Percentiles rank a stretch among this genome's conserved stretches.
Conservation (phyloP, 2,797 vertebrate species). For the Podarcis siculus region DNA sequence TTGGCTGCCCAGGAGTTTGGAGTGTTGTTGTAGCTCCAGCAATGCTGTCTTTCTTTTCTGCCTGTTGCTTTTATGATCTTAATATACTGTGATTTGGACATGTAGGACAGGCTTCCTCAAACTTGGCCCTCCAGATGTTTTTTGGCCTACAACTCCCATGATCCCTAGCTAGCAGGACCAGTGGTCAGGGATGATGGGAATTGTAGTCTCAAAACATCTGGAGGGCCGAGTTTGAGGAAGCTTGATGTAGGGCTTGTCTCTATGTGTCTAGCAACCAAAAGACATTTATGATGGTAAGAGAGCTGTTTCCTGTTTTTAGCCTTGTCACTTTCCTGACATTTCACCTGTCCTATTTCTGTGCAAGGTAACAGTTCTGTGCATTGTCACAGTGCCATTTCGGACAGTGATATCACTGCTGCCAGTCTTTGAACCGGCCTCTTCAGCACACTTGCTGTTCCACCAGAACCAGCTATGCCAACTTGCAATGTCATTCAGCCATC, state of each 20-base stretch:
- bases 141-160: too few relatives aligned
- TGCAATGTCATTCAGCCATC: background rate
- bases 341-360: background rate
- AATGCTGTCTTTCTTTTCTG: too few relatives aligned
- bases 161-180: too few relatives aligned
- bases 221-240: too few relatives aligned
- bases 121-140: too few relatives aligned
- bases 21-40: too few relatives aligned
- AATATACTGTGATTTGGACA: too few relatives aligned
- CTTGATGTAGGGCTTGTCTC: background rate
- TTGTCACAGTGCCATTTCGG: background rate
- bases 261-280: background rate
- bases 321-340: background rate
- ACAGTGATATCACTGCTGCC: background rate
- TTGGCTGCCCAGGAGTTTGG: too few relatives aligned
- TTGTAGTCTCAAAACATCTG: too few relatives aligned
- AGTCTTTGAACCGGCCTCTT: background rate
- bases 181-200: too few relatives aligned
- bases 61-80: background rate
- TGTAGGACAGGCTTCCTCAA: too few relatives aligned
- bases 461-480: background rate
- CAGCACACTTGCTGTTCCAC: background rate
- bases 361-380: background rate
- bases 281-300: background rate
- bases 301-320: background rate